These are phyloP conservation scores for Lathronympha strigana DNA, from an alignment of 2,888 invertebrate species.

Conservation along the genomic window DNA sequence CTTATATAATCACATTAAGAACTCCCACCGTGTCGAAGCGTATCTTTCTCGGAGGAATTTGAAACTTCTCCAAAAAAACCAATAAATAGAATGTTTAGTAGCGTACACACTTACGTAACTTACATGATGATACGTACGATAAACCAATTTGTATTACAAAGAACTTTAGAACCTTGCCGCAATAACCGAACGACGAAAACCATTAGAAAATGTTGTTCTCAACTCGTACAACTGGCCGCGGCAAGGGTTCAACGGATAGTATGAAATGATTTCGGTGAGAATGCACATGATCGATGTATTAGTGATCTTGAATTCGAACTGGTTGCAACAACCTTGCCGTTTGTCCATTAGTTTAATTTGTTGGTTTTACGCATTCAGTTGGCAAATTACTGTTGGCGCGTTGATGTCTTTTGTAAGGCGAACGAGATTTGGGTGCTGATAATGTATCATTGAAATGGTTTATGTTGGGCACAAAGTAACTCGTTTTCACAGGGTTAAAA, in stretches of 20 bases:
- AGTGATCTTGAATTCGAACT: slow-evolving; percentile 52
- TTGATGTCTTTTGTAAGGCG: slow-evolving; percentile 25
- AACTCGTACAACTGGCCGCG: neutral
- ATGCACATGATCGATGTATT: slow-evolving; percentile 49
- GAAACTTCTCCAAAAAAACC: neutral
- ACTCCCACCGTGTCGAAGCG: too few species aligned
- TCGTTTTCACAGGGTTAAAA: too few species aligned
- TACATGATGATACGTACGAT: neutral
- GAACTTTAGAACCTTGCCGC: neutral
- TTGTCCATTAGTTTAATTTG: slow-evolving; percentile 27
- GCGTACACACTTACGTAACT: slow-evolving; percentile 8
- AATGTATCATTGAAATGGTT: neutral
- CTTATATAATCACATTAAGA: too few species aligned
- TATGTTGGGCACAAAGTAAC: too few species aligned
- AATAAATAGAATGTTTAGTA: neutral
- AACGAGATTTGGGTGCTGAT: slow-evolving; percentile 9
- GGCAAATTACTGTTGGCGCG: slow-evolving; percentile 1
- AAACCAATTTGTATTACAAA: neutral
- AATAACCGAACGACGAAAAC: neutral
- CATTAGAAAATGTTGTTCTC: neutral
- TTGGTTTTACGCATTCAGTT: slow-evolving; percentile 30
- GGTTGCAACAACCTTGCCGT: slow-evolving; percentile 49
- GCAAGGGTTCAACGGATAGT: neutral
- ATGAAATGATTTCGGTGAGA: neutral
- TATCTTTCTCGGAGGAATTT: neutral